Percentiles rank a stretch among this genome's conserved stretches.
phyloP scores from a whole-genome alignment of 2,797 vertebrate species.

The Hemitrygon akajei region DNA sequence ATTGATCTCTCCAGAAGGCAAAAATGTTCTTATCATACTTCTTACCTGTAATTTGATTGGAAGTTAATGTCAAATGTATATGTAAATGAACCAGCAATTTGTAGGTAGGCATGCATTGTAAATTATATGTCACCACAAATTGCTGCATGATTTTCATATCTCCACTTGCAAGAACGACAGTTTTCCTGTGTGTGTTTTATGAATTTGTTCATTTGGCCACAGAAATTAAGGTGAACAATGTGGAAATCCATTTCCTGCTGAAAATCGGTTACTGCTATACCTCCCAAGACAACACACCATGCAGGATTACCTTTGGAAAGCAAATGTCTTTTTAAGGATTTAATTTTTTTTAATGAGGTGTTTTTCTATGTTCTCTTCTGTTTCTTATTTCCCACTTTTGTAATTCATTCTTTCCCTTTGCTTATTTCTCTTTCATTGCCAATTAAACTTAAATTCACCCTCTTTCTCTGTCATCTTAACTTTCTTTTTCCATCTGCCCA shows the following conservation, averaged over 20 bases:
- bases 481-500: neutral
- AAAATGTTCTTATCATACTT: neutral
- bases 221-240: neutral
- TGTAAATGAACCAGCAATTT: neutral
- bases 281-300: neutral
- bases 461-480: neutral
- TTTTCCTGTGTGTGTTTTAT: neutral
- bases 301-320: neutral
- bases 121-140: neutral
- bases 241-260: neutral
- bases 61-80: neutral
- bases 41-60: neutral
- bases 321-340: neutral
- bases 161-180: neutral
- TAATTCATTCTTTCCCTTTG: neutral
- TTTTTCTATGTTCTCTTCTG: neutral
- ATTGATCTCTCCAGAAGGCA: neutral
- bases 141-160: neutral
- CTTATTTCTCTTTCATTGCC: neutral
- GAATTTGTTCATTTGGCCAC: neutral
- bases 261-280: neutral
- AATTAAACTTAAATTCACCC: neutral
- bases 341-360: neutral
- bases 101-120: neutral
- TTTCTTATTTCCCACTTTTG: neutral